These are phyloP conservation scores for Halcyon smyrnensis DNA, from an alignment of 2,797 vertebrate species.

Conservation along the genomic window DNA sequence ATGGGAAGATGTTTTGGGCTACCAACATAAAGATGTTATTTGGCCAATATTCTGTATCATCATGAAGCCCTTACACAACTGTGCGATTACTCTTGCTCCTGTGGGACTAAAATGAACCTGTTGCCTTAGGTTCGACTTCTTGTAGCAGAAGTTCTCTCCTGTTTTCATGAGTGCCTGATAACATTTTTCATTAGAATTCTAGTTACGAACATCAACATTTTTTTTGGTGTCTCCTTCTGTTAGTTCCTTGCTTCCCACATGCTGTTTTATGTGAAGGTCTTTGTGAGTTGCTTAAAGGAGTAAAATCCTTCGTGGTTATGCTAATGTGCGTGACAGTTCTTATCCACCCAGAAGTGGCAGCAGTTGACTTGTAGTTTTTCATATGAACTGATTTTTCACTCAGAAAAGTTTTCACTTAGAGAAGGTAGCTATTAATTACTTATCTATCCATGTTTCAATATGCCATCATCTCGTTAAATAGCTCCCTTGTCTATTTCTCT, in stretches of 20 bases:
- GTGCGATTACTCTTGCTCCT: background rate
- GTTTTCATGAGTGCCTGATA: background rate
- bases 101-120: background rate
- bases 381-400: constrained; percentile 52
- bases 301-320: constrained; percentile 37
- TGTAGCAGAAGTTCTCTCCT: background rate
- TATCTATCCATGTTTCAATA: constrained; percentile 64
- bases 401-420: constrained; percentile 65
- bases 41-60: background rate
- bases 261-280: constrained; percentile 41
- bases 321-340: constrained; percentile 36
- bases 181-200: constrained; percentile 46
- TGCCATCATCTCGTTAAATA: constrained; percentile 63
- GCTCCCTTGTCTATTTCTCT: constrained; percentile 63
- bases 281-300: constrained; percentile 42
- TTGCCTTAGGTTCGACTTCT: background rate
- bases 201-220: background rate
- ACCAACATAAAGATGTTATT: background rate
- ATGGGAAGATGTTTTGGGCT: background rate
- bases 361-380: constrained; percentile 49
- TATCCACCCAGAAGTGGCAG: constrained; percentile 49
- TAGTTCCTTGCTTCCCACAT: constrained; percentile 47
- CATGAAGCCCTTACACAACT: background rate
- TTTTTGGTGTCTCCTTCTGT: constrained; percentile 55
- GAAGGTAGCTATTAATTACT: constrained; percentile 69